phyloP scores from a whole-genome alignment of 2,888 invertebrate species.

The Blera fallax region DNA sequence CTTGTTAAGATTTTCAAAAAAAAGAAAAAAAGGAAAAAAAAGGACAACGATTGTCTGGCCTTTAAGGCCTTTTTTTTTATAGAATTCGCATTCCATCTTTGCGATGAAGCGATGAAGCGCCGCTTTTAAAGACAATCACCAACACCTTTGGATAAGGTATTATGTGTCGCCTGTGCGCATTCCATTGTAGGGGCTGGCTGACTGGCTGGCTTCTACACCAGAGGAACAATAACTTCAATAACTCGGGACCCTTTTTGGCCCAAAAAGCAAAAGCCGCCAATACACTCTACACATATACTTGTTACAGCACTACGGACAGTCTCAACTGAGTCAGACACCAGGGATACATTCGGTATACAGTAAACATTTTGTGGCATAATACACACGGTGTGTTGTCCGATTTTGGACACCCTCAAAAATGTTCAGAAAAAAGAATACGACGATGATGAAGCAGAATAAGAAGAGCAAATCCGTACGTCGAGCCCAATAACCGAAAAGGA shows the following conservation, averaged over 20 bases:
- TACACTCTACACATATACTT: slow-evolving; percentile 10
- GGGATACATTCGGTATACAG: slow-evolving; percentile 39
- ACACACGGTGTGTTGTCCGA: slow-evolving; percentile 59
- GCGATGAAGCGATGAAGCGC: slow-evolving; percentile 76
- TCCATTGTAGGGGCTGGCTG: slow-evolving; percentile 31
- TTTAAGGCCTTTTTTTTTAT: background rate
- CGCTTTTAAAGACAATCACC: slow-evolving; percentile 82
- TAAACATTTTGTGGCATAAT: slow-evolving; percentile 53
- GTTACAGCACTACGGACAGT: slow-evolving; percentile 4
- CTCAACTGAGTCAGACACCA: slow-evolving; percentile 26
- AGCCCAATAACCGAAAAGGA: slow-evolving; percentile 40
- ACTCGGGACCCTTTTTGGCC: slow-evolving; percentile 28
- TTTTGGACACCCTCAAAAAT: slow-evolving; percentile 66
- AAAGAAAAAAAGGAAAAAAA: background rate
- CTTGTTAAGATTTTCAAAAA: background rate
- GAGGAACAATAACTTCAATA: slow-evolving; percentile 60
- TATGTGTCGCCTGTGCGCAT: slow-evolving; percentile 62
- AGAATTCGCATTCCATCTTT: slow-evolving; percentile 59
- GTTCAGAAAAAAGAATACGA: background rate
- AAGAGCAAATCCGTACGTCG: background rate
- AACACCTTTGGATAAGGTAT: slow-evolving; percentile 78
- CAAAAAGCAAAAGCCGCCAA: slow-evolving; percentile 46
- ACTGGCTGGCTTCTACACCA: background rate
- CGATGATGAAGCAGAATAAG: background rate
- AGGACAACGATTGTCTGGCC: slow-evolving; percentile 40